These are phyloP conservation scores for Homarus gammarus DNA, from an alignment of 2,888 invertebrate species.

Conservation along the genomic window DNA sequence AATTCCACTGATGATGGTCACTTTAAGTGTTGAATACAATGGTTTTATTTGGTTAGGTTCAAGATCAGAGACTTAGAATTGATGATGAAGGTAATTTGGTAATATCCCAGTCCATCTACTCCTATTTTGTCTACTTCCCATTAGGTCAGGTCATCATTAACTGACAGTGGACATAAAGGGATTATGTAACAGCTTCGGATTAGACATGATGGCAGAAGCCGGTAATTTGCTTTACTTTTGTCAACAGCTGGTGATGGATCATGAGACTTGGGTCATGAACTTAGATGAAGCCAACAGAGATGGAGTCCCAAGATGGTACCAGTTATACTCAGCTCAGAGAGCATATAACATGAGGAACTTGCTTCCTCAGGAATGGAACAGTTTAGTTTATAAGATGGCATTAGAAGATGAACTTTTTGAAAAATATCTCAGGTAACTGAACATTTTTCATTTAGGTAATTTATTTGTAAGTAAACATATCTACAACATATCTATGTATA, in stretches of 20 bases:
- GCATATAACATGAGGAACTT: conserved; percentile 92
- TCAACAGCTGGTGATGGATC: conserved; percentile 91
- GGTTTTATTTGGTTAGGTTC: no score
- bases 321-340: conserved; percentile 90
- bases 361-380: conserved; percentile 94
- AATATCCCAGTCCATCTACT: no score
- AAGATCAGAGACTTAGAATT: no score
- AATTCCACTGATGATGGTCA: no score
- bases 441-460: not conserved
- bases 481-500: no score
- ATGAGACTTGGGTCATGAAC: conserved; percentile 97
- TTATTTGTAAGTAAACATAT: not conserved
- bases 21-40: no score
- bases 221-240: conserved; percentile 24
- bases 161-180: not conserved
- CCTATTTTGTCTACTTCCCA: no score
- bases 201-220: no score
- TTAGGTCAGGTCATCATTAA: no score
- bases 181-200: not conserved
- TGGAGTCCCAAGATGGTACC: conserved; percentile 86
- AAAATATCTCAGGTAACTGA: conserved; percentile 89
- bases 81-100: no score
- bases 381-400: conserved; percentile 91
- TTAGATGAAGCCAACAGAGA: conserved; percentile 90
- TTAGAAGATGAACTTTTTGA: conserved; percentile 92